Evolutionary conservation across 2,797 vertebrate species (phyloP), one percentile per base, ranked within the genome.

Genomic region (Bucorvus abyssinicus): DNA sequence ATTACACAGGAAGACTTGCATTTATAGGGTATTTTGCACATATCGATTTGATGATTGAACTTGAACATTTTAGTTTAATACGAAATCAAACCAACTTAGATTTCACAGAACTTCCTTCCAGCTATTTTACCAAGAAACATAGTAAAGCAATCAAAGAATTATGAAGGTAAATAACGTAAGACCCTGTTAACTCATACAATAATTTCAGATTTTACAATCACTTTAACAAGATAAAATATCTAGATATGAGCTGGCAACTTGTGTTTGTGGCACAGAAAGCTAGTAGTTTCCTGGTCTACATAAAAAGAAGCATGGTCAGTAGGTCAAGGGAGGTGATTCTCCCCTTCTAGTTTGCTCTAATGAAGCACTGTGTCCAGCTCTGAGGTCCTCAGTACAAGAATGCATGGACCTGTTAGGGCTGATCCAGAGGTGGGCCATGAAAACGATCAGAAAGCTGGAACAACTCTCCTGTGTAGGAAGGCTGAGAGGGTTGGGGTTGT

Each of bases 291-390:
- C 52, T 49, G 60, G 38, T 47, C 17, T 53, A 26, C 40, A 22
- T 59, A 7, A 44, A 82, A 70, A 38, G 5, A 30, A 49, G 9
- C 8, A 15, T 67, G 76, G 47, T 29, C 40, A 85, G 20, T 21
- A 49, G 49, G 22, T 49, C 49, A 49, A 49, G 24, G 22, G 22
- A 49, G 49, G 49, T 13, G 49, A 29, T 67, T 67, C 53, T 13
- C 5, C 4, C 7, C 5, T 12, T 32, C 21, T 50, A 16, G 24
- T n/a, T 75, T 34, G 9, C 19, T 63, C 19, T 52, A 60, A 22
- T 40, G 49, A 71, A 36, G 77, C 14, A 13, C 9, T 0, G 0
- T 7, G 3, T 38, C 8, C 6, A 6, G 2, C 17, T 55, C 32
- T 67, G 36, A 32, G 69, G 11, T 56, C 15, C 21, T 50, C 42